phyloP scores from a whole-genome alignment of 2,797 vertebrate species.

The Rachycentron canadum region DNA sequence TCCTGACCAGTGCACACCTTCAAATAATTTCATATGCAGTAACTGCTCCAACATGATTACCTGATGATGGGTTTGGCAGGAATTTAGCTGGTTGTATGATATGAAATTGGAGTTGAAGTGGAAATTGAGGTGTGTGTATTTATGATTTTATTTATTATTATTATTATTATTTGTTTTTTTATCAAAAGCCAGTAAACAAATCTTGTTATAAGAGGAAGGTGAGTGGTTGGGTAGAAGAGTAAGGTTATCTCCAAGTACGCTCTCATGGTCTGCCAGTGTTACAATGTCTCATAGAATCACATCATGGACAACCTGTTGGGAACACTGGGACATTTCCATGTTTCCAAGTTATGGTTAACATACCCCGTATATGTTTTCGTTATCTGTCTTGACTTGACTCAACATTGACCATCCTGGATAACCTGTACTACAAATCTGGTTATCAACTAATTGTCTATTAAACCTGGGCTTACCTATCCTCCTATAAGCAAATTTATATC shows the following conservation, averaged over 20 bases:
- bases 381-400: too few species aligned
- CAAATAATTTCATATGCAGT: constrained; percentile 60
- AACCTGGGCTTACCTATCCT: too few species aligned
- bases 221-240: constrained; percentile 30
- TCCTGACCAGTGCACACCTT: constrained; percentile 38
- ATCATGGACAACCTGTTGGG: too few species aligned
- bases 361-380: too few species aligned
- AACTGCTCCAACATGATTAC: constrained; percentile 56
- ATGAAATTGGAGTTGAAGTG: constrained; percentile 59
- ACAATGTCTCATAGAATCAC: too few species aligned
- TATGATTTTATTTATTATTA: constrained; percentile 12
- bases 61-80: constrained; percentile 49
- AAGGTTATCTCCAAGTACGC: constrained; percentile 34
- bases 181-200: constrained; percentile 54
- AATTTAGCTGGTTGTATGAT: constrained; percentile 43
- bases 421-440: too few species aligned
- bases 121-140: constrained; percentile 53
- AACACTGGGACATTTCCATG: too few species aligned
- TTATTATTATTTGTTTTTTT: constrained; percentile 30
- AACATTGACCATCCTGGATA: too few species aligned
- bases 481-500: too few species aligned
- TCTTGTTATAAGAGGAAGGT: constrained; percentile 38
- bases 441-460: too few species aligned
- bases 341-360: too few species aligned
- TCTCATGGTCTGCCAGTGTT: constrained; percentile 6